A percentile compares a stretch with the other conserved stretches of the same genome.
Conservation (phyloP, 2,888 invertebrate genomes). For the Pharmacophagus antenor region DNA sequence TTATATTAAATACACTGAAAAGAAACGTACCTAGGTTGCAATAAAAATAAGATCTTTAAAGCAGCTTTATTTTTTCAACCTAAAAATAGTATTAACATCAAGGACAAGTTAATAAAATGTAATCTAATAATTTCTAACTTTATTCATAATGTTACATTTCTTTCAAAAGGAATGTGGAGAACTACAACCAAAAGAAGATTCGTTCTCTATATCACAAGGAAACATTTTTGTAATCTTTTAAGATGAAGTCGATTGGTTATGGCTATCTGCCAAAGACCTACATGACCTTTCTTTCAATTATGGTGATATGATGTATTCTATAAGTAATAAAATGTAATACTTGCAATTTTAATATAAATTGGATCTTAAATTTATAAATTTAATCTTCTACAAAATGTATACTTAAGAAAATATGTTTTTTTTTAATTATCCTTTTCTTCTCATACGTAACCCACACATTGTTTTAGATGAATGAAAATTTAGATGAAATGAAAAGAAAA, state of each 20-base stretch:
- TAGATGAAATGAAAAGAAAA: no score
- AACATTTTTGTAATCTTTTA: slow-evolving; percentile 25
- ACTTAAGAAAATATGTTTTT: no score
- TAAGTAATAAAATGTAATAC: slow-evolving; percentile 11
- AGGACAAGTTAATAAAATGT: slow-evolving; percentile 1
- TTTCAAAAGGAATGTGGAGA: slow-evolving; percentile 1
- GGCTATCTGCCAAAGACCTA: slow-evolving; percentile 15
- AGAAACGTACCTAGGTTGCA: no score
- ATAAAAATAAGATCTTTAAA: no score
- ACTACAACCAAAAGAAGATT: slow-evolving; percentile 12
- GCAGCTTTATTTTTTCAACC: no score
- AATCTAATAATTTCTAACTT: slow-evolving; percentile 13
- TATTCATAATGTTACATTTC: slow-evolving; percentile 5
- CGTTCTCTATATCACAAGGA: slow-evolving; percentile 8
- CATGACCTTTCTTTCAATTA: not conserved
- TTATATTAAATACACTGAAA: no score
- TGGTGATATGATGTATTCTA: not conserved
- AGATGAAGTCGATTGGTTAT: slow-evolving; percentile 16
- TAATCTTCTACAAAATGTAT: no score
- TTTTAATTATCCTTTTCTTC: no score
- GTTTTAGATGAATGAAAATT: no score
- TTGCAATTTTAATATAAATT: no score
- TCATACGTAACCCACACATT: no score
- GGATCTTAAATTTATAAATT: no score
- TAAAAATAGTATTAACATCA: not conserved